Conservation (phyloP, 2,113 vertebrate genomes). For the Taurulus bubalis region DNA sequence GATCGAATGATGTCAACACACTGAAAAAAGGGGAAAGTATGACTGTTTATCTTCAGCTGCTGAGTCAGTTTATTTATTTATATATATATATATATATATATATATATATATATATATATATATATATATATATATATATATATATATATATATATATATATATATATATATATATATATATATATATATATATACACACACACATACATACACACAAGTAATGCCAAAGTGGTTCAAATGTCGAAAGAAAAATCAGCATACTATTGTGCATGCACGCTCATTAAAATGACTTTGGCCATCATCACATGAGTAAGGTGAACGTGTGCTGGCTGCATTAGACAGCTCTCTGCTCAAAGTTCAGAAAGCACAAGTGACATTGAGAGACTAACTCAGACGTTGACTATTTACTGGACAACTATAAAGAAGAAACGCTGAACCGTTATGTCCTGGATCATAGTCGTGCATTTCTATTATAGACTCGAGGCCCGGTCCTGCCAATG, state of each 20-base stretch:
- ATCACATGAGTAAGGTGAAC: slow-evolving; percentile 25
- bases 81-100: too few species aligned
- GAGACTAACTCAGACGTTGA: background rate
- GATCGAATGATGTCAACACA: background rate
- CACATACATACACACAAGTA: background rate
- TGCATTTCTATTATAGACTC: slow-evolving; percentile 8
- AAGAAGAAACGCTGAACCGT: background rate
- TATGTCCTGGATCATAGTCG: slow-evolving; percentile 15
- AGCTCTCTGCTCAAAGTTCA: too few species aligned
- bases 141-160: too few species aligned
- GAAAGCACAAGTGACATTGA: slow-evolving; percentile 5
- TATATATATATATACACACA: too few species aligned
- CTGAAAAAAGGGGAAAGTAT: background rate
- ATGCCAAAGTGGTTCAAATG: background rate
- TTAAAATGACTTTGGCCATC: slow-evolving; percentile 7
- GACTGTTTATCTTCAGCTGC: background rate
- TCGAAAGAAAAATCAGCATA: background rate
- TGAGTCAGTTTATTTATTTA: background rate
- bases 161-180: too few species aligned
- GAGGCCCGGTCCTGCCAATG: slow-evolving; percentile 15
- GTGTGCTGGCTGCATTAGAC: background rate
- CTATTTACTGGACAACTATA: slow-evolving; percentile 2
- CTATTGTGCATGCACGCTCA: background rate
- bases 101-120: too few species aligned
- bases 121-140: too few species aligned